These are phyloP conservation scores for Synaphobranchus kaupii DNA, from an alignment of 2,797 vertebrate genomes.

Conservation along the genomic window DNA sequence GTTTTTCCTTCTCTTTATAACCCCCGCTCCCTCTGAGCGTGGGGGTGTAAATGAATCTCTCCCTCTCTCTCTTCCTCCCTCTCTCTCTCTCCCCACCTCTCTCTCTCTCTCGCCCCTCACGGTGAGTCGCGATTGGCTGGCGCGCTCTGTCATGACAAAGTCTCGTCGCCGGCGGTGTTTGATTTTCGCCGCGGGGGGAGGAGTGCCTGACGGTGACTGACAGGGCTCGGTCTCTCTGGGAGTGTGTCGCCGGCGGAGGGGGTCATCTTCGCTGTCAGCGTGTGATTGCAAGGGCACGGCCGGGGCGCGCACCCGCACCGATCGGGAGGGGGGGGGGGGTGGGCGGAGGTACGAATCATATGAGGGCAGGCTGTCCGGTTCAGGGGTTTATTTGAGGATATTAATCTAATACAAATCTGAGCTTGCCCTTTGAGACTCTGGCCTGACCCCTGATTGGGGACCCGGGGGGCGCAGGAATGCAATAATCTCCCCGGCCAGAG, in stretches of 20 bases:
- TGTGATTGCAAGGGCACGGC: conserved; percentile 38
- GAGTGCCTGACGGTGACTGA: conserved; percentile 34
- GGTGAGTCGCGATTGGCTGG: conserved; percentile 30
- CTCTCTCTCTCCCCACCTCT: background rate
- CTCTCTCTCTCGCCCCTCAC: conserved; percentile 24
- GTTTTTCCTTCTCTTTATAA: conserved; percentile 27
- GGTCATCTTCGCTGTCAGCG: conserved; percentile 48
- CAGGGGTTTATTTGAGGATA: conserved; percentile 45
- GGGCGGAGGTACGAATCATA: background rate
- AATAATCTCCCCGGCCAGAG: conserved; percentile 38
- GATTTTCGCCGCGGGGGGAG: conserved; percentile 27
- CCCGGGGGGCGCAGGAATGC: conserved; percentile 45
- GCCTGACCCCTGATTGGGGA: conserved; percentile 43
- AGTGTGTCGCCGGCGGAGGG: conserved; percentile 49
- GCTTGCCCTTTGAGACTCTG: conserved; percentile 33
- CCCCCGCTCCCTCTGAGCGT: conserved; percentile 24
- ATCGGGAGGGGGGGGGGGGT: background rate
- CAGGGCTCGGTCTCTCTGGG: conserved; percentile 41
- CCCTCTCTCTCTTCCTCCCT: background rate
- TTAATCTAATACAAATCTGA: conserved; percentile 57
- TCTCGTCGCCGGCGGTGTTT: conserved; percentile 35
- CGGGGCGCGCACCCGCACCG: background rate
- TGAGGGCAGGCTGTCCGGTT: conserved; percentile 35
- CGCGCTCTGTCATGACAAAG: conserved; percentile 45
- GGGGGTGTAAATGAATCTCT: conserved; percentile 31